phyloP scores from a whole-genome alignment of 2,113 vertebrate species.

The Chauna torquata region DNA sequence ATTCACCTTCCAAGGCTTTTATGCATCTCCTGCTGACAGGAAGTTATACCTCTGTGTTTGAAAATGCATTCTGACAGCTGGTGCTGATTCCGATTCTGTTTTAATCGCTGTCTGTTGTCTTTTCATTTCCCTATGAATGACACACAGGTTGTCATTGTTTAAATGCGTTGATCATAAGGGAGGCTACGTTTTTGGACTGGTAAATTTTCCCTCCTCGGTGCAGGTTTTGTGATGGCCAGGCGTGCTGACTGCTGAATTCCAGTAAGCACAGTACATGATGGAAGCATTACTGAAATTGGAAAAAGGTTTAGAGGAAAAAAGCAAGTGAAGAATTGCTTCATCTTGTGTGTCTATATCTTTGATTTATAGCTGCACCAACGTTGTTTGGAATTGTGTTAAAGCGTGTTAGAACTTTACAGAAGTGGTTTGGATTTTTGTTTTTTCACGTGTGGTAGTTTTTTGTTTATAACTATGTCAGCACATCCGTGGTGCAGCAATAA shows the following conservation, averaged over 20 bases:
- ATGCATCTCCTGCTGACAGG: neutral
- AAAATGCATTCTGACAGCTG: neutral
- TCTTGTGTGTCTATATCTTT: neutral
- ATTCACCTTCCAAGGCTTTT: neutral
- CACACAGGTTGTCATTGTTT: rapidly evolving
- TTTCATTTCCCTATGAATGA: neutral
- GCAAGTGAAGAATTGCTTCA: neutral
- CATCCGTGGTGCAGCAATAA: neutral
- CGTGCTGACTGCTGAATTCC: neutral
- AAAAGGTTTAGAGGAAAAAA: neutral
- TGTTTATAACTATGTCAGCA: rapidly evolving
- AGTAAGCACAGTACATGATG: neutral
- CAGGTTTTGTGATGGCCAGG: neutral
- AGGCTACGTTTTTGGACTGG: neutral
- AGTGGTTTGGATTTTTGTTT: neutral
- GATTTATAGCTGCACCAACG: neutral
- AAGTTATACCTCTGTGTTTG: neutral
- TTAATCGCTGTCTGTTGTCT: neutral
- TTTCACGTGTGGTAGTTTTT: too few species aligned
- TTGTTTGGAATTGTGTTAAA: neutral
- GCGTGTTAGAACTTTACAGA: neutral
- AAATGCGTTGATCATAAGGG: neutral
- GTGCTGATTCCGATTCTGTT: neutral
- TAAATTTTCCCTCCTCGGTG: neutral
- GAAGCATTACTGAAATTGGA: neutral